These are phyloP conservation scores for Papilio helenus DNA, from an alignment of 1,140 invertebrate species.

Conservation along the genomic window DNA sequence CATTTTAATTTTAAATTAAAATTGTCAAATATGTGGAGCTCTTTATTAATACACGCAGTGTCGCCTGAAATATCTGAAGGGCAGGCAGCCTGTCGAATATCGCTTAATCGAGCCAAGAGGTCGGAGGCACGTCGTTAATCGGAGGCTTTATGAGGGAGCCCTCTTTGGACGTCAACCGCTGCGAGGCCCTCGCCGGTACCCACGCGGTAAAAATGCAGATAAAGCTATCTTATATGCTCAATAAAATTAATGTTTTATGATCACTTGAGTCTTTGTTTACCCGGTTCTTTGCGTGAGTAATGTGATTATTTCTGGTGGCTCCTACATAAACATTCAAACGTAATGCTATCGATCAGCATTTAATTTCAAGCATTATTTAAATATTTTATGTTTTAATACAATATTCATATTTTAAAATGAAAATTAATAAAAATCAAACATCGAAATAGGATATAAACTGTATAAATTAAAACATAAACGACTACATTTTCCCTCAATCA, in stretches of 20 bases:
- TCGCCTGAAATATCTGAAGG: slow-evolving; percentile 56
- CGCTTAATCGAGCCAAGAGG: slow-evolving; percentile 72
- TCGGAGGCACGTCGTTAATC: slow-evolving; percentile 71
- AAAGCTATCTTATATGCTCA: slow-evolving; percentile 41
- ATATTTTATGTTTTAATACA: neutral
- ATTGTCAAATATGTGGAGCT: neutral
- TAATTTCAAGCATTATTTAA: neutral
- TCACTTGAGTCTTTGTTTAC: slow-evolving; percentile 27
- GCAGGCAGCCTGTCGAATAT: slow-evolving; percentile 61
- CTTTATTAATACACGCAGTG: slow-evolving; percentile 29
- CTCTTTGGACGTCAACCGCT: slow-evolving; percentile 38
- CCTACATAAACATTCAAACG: slow-evolving; percentile 10
- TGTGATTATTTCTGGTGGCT: slow-evolving; percentile 13
- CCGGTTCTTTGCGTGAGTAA: slow-evolving; percentile 29
- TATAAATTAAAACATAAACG: neutral
- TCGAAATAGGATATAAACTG: neutral
- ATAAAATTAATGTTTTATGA: slow-evolving; percentile 38
- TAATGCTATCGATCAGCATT: neutral
- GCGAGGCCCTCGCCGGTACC: slow-evolving; percentile 7
- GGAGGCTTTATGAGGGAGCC: slow-evolving; percentile 73
- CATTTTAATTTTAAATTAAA: slow-evolving; percentile 30
- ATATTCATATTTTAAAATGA: neutral
- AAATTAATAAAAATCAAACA: neutral
- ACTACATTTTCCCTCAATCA: neutral
- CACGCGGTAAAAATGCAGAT: slow-evolving; percentile 52